These are phyloP conservation scores for Paramuricea clavata DNA, from an alignment of 92 coral and sea anemone genomes.

Conservation along the genomic window DNA sequence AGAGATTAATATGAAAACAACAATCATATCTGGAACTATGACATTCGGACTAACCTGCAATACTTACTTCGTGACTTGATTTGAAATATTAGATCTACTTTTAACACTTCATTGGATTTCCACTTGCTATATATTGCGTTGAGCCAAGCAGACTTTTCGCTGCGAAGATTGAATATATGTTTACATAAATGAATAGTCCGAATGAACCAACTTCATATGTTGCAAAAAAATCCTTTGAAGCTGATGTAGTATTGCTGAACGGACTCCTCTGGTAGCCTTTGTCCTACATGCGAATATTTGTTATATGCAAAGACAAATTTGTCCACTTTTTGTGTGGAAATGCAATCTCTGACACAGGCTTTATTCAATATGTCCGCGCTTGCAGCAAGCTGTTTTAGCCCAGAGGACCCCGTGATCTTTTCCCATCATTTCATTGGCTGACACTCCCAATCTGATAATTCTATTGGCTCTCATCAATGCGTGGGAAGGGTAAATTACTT, in stretches of 20 bases:
- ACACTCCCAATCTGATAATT: background rate
- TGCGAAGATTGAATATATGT: background rate
- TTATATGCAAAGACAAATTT: background rate
- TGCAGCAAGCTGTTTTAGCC: slow-evolving; percentile 33
- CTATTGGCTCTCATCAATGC: slow-evolving; percentile 39
- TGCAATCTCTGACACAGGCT: slow-evolving; percentile 35
- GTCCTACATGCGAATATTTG: slow-evolving; percentile 21
- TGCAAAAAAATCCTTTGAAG: background rate
- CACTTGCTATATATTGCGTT: slow-evolving; percentile 7
- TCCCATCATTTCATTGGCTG: slow-evolving; percentile 6
- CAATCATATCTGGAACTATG: background rate
- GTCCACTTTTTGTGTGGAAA: background rate
- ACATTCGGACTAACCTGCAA: background rate
- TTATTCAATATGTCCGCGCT: slow-evolving; percentile 49
- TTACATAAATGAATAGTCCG: slow-evolving; percentile 30
- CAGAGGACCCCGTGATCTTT: slow-evolving; percentile 23
- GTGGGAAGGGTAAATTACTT: slow-evolving; percentile 54
- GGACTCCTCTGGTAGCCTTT: background rate
- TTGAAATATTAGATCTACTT: background rate
- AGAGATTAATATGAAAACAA: slow-evolving; percentile 15
- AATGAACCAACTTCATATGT: slow-evolving; percentile 14
- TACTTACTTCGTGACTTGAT: background rate
- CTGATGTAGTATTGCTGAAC: background rate
- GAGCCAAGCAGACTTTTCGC: slow-evolving; percentile 32
- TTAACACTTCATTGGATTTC: slow-evolving; percentile 2